Evolutionary conservation across 2,797 vertebrate species (phyloP), one percentile per base, ranked within the genome.

Genomic region (Etheostoma nigrum): DNA sequence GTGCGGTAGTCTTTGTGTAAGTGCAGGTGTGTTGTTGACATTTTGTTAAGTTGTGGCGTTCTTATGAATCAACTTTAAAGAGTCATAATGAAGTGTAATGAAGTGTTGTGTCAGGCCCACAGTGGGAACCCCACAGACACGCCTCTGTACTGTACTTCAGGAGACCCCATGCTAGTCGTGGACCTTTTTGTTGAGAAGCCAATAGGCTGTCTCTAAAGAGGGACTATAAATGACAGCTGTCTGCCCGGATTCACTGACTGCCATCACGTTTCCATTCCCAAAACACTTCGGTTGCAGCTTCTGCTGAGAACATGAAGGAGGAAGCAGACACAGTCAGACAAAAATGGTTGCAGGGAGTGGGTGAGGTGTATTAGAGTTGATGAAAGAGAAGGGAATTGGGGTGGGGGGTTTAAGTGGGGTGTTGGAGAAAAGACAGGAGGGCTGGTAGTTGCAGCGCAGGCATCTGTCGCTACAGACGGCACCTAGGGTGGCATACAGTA

Each of bases 211-310:
- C 77, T 89, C 78, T 86, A 81, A 88, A 93, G 86, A 86, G 66
- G 33, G 79, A 83, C 71, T 84, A 59, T 89, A 93, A 94, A 91
- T 93, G 89, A 90, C 92, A 93, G 85, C 90, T 92, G 88, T 89
- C 92, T 88, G 69, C 85, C 86, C 75, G 76, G 89, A 93, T 92
- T 89, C 90, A 87, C 88, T 55, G 84, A 78, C 71, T 89, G 73
- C 65, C 85, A 78, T 93, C 86, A 87, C 68, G 58, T 87, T 81
- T 85, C 77, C 81, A 85, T 87, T 88, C 88, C 91, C 82, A 74
- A 86, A 90, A 86, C 79, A 75, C 84, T 71, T 78, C 68, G 49
- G 70, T 76, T 65, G 52, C 74, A 76, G 74, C 83, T 82, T 86
- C 78, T 84, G 71, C 81, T 66, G 52, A 68, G 67, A 81, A 67